Evolutionary conservation across 1,140 invertebrate genomes (phyloP).

Genomic region (Aleiodes sp.): DNA sequence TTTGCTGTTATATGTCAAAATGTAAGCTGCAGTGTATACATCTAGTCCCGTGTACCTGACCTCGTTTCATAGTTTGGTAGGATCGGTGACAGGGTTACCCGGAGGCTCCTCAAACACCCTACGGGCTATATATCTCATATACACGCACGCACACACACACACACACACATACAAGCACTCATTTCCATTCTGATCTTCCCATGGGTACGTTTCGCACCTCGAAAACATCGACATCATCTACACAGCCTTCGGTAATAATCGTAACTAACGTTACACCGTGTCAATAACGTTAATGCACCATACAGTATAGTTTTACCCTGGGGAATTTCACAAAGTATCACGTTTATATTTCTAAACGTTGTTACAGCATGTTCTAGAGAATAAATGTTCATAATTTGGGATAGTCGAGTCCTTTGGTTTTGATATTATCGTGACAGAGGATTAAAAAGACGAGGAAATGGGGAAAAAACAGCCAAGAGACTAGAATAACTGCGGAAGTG

Average conservation of each 20-base stretch:
- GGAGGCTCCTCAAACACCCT: conserved; percentile 5
- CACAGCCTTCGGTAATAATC: conserved; percentile 24
- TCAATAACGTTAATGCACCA: conserved; percentile 27
- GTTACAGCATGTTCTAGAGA: not conserved
- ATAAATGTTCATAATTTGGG: not conserved
- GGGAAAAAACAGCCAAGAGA: too few species aligned
- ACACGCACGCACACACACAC: not conserved
- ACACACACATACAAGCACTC: not conserved
- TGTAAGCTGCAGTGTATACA: too few species aligned
- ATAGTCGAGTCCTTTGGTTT: too few species aligned
- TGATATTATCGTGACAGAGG: too few species aligned
- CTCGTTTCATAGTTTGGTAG: conserved; percentile 58
- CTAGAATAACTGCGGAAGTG: too few species aligned
- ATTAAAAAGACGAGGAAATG: too few species aligned
- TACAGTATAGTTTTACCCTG: not conserved
- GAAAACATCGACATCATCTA: conserved; percentile 28
- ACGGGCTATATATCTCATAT: conserved; percentile 10
- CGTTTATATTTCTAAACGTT: not conserved
- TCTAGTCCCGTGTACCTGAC: conserved; percentile 57
- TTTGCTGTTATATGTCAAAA: too few species aligned
- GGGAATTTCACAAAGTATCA: not conserved
- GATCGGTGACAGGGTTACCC: conserved; percentile 56
- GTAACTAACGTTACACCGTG: conserved; percentile 17
- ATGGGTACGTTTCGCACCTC: conserved; percentile 19
- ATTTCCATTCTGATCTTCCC: not conserved